Evolutionary conservation across 2,888 invertebrate genomes (phyloP), one percentile per base, ranked within the genome.

Genomic region (Stenotaenia linearis): DNA sequence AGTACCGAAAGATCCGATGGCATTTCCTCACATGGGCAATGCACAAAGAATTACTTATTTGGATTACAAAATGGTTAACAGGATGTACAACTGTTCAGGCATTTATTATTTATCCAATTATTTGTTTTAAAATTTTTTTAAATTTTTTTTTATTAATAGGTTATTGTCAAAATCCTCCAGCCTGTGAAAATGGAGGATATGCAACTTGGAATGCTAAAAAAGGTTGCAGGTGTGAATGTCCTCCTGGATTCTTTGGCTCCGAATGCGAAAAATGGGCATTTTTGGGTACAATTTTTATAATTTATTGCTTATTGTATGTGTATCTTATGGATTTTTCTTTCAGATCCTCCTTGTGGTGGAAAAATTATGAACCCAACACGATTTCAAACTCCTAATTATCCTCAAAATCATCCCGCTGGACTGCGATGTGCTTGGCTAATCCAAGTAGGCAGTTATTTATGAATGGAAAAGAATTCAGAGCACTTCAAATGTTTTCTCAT

Each of bases 21-120:
- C 40, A 23, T 30, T 35, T n/a, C n/a, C 35, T 2, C 15, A 21
- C 1, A 77, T 77, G 77, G 35, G 77, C 18, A 37, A 77, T 37
- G 35, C 77, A 18, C 5, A 37, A 18, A 35, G 21, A 37, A 9
- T 37, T 18, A 37, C 37, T 3, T 35, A 35, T 37, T 25, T 25
- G n/a, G 77, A 77, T 77, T 32, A 21, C 9, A 37, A 37, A 77
- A 12, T 77, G 3, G 40, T 77, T 9, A 77, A 77, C 21, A 77
- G 25, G 15, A 77, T 77, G 77, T 77, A 77, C 77, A 77, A 77
- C 15, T 77, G 77, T 18, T 35, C 77, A 37, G 40, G 77, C 37
- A 28, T 28, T 4, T 25, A 69, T 6, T 69, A 12, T 69, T 69
- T 2, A 69, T 12, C n/a, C 69, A 18, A 9, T 2, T 18, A 28